These are phyloP conservation scores for Sarcophilus harrisii DNA, from an alignment of 2,797 vertebrate species.

Conservation along the genomic window DNA sequence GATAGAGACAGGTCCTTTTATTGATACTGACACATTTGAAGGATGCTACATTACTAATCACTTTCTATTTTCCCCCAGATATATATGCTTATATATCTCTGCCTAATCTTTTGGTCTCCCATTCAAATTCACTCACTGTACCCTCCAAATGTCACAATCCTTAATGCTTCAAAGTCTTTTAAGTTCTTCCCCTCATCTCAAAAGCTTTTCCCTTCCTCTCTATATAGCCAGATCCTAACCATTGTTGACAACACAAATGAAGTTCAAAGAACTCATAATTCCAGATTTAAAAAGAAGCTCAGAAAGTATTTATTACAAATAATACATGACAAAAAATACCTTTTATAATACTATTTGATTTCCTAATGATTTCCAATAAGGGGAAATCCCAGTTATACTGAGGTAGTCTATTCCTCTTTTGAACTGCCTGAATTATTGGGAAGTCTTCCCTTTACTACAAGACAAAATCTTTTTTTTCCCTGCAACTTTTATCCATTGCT, in stretches of 20 bases:
- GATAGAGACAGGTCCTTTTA: background rate
- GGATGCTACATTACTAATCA: background rate
- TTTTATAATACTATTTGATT: background rate
- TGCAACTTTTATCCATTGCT: background rate
- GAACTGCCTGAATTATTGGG: background rate
- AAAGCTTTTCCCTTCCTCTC: background rate
- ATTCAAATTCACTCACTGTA: background rate
- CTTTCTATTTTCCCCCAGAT: background rate
- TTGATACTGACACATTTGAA: background rate
- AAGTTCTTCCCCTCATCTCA: background rate
- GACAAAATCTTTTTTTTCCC: background rate
- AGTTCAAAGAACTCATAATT: background rate
- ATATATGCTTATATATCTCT: background rate
- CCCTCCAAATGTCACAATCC: background rate
- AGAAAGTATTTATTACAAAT: background rate
- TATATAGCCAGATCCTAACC: background rate
- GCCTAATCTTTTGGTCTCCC: background rate
- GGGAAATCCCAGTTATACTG: background rate
- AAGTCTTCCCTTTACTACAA: background rate
- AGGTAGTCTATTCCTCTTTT: background rate
- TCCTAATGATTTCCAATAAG: background rate
- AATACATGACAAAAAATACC: background rate
- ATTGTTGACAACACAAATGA: background rate
- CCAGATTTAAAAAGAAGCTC: background rate
- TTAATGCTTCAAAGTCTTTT: background rate